These are phyloP conservation scores for Hyperopisus bebe DNA, from an alignment of 2,113 vertebrate species.

Conservation along the genomic window DNA sequence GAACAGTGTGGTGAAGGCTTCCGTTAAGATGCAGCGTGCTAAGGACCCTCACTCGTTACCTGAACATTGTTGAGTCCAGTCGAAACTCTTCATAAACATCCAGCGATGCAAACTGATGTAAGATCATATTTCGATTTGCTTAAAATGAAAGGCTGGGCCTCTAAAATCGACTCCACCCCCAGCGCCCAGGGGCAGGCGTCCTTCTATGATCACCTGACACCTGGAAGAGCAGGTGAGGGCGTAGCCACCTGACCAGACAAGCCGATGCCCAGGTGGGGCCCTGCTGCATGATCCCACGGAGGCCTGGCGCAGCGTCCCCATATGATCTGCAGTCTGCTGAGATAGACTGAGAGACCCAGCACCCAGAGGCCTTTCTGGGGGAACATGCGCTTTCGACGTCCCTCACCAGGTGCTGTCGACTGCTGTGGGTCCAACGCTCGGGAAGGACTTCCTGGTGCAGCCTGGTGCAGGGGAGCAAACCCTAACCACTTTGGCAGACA, in stretches of 20 bases:
- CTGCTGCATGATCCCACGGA: not conserved
- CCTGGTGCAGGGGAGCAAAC: not conserved
- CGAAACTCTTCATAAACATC: not conserved
- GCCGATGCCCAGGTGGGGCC: not conserved
- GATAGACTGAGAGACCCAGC: not conserved
- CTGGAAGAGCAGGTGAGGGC: not conserved
- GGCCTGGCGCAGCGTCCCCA: not conserved
- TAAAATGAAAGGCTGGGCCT: not conserved
- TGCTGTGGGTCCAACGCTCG: not conserved
- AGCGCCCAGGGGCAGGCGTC: not conserved
- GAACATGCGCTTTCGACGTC: not conserved
- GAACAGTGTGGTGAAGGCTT: not conserved
- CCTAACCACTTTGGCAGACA: not conserved
- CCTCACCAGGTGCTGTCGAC: not conserved
- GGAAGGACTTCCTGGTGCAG: not conserved
- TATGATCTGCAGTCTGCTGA: not conserved
- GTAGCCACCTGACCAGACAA: not conserved
- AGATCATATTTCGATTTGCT: not conserved
- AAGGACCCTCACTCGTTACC: not conserved
- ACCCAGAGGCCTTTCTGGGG: not conserved
- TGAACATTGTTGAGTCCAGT: not conserved
- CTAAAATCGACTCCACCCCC: not conserved
- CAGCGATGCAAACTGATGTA: not conserved
- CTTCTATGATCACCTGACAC: not conserved
- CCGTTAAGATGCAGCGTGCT: not conserved